A percentile compares a stretch with the other conserved stretches of the same genome.
Conservation (phyloP, 2,797 vertebrate species). For the Spheniscus humboldti region DNA sequence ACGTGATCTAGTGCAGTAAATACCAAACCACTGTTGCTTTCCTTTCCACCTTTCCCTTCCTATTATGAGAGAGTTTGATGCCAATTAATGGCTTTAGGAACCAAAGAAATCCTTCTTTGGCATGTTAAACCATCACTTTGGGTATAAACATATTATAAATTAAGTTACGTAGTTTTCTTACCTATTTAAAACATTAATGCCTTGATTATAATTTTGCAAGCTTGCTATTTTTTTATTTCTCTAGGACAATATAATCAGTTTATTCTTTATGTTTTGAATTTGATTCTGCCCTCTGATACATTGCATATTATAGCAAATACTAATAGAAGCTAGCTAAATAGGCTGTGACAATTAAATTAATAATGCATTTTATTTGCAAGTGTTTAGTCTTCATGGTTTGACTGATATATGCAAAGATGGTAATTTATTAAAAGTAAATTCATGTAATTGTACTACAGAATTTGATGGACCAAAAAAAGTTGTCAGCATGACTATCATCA, state of each 20-base stretch:
- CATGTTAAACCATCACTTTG: slow-evolving; percentile 18
- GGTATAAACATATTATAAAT: slow-evolving; percentile 52
- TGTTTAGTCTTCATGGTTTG: slow-evolving; percentile 91
- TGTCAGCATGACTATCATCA: slow-evolving; percentile 93
- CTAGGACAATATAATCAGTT: slow-evolving; percentile 72
- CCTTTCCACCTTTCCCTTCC: not conserved
- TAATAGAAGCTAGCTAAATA: slow-evolving; percentile 95
- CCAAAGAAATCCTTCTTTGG: slow-evolving; percentile 50
- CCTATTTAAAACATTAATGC: slow-evolving; percentile 74
- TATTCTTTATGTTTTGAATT: slow-evolving; percentile 74
- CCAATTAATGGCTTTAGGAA: slow-evolving; percentile 52
- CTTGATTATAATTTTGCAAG: slow-evolving; percentile 72
- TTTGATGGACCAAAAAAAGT: slow-evolving; percentile 96
- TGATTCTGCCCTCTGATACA: slow-evolving; percentile 69
- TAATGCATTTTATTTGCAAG: slow-evolving; percentile 98
- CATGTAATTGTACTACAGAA: slow-evolving; percentile 90
- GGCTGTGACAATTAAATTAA: slow-evolving; percentile 98
- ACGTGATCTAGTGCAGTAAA: not conserved
- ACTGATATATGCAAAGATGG: slow-evolving; percentile 98
- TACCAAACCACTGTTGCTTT: not conserved
- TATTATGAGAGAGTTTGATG: not conserved
- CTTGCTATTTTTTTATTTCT: slow-evolving; percentile 76
- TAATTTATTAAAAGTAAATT: slow-evolving; percentile 99
- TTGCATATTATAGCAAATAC: slow-evolving; percentile 81
- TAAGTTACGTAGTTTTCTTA: slow-evolving; percentile 66